A percentile compares a stretch with the other conserved stretches of the same genome.
Conservation (phyloP, 1,140 invertebrate species). For the Asbolus verrucosus region DNA sequence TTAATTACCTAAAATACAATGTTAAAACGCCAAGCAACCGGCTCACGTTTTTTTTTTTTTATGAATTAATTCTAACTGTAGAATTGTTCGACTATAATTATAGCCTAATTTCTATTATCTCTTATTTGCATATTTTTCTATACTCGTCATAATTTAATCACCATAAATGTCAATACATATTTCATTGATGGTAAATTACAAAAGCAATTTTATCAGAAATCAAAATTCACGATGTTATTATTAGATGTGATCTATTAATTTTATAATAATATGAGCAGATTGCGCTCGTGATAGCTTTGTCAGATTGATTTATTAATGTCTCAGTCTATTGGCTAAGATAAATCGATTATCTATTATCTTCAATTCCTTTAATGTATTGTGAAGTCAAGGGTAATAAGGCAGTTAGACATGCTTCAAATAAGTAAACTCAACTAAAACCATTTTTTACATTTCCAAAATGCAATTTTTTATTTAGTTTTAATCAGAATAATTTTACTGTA, state of each 20-base stretch:
- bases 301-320: slow-evolving; percentile 28
- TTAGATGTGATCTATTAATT: not conserved
- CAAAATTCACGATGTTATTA: slow-evolving; percentile 16
- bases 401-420: too few species aligned
- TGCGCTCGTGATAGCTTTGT: slow-evolving; percentile 20
- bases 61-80: slow-evolving; percentile 25
- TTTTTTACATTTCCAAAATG: too few species aligned
- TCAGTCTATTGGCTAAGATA: slow-evolving; percentile 1
- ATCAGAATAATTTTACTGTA: too few species aligned
- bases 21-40: slow-evolving; percentile 5
- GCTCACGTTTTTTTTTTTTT: slow-evolving; percentile 23
- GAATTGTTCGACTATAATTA: slow-evolving; percentile 19
- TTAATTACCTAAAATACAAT: slow-evolving; percentile 18
- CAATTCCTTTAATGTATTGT: not conserved
- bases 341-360: slow-evolving; percentile 9
- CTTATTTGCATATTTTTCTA: slow-evolving; percentile 34
- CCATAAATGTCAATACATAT: slow-evolving; percentile 25
- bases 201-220: slow-evolving; percentile 15
- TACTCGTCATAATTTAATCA: slow-evolving; percentile 29
- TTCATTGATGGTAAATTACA: slow-evolving; percentile 17
- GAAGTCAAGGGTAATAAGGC: not conserved
- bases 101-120: slow-evolving; percentile 32
- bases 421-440: too few species aligned
- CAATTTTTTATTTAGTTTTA: too few species aligned
- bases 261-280: slow-evolving; percentile 3